Evolutionary conservation across 2,888 invertebrate species (phyloP).

Genomic region (Falcaria lacertinaria): DNA sequence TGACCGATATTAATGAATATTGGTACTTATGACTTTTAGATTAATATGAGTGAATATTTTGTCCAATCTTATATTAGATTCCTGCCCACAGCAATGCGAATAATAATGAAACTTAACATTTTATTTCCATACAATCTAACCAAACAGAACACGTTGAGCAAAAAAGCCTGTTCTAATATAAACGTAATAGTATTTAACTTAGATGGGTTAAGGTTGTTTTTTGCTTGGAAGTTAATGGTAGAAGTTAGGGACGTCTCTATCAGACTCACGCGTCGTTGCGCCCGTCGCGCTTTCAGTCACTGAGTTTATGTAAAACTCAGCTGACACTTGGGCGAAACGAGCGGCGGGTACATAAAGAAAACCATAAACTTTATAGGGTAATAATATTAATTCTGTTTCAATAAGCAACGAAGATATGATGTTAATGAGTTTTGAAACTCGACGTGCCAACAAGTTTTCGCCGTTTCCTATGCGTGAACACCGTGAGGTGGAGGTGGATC

Average conservation of each 20-base stretch:
- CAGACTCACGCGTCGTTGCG: slow-evolving; percentile 54
- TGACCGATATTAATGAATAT: no score
- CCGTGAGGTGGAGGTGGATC: no score
- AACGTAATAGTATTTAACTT: neutral
- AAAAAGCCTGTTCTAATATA: neutral
- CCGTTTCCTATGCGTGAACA: neutral
- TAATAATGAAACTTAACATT: no score
- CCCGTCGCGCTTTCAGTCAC: slow-evolving; percentile 40
- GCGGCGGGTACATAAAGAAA: slow-evolving; percentile 21
- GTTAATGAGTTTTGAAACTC: neutral
- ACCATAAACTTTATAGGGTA: slow-evolving; percentile 29
- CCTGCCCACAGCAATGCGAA: no score
- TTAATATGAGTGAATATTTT: no score
- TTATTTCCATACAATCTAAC: neutral
- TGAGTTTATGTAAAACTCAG: slow-evolving; percentile 29
- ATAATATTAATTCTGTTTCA: slow-evolving; percentile 5
- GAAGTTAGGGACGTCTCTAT: slow-evolving; percentile 34
- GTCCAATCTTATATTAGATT: no score
- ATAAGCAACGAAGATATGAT: neutral
- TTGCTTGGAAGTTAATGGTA: slow-evolving; percentile 16
- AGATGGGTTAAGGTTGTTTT: slow-evolving; percentile 13
- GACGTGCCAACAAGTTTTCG: neutral
- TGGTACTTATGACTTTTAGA: no score
- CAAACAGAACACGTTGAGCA: neutral
- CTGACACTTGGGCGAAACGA: slow-evolving; percentile 27